Evolutionary conservation across 1,140 invertebrate genomes (phyloP), one percentile per base, ranked within the genome.

Genomic region (Leptinotarsa lineolata): DNA sequence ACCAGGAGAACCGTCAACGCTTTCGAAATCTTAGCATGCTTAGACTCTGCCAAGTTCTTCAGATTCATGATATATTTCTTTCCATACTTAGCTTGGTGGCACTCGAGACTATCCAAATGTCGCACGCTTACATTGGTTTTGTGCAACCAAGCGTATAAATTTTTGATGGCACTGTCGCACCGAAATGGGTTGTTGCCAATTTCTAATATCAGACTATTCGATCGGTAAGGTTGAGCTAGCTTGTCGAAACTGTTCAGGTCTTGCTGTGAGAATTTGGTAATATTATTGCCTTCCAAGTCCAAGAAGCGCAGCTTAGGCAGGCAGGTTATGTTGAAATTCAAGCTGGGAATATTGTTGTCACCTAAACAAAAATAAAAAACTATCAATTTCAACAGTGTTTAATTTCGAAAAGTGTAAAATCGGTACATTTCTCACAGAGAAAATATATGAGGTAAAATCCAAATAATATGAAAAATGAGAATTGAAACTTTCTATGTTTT

Each of bases 271-370:
- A 94, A 84, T 22, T 81, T 86, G 6, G 85, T 85, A 20, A 94
- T 92, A 72, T 88, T 88, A 78, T 94, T 94, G 12, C 88, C 84
- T 78, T 91, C 89, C 11, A 94, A 83, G 83, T 94, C 93, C 21
- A 94, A 83, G 80, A 91, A 92, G 60, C 89, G 81, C 24, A 94
- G 80, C 75, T 91, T 88, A 30, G 87, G 86, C 16, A 94, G 81
- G 80, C 92, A 94, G 0, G 86, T 84, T 12, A 93, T 83, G 73
- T 93, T 89, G 72, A 94, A 92, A 73, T 92, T 87, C 2, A 94
- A 82, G 21, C 87, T 87, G 16, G 84, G 87, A 4, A 91, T 80
- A 13, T 83, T 81, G 79, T 93, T 93, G 71, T 93, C 87, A 39
- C 90, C 91, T 30, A 94, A 82, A 82, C 46, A 39, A 6, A 39